A percentile compares a stretch with the other conserved stretches of the same genome.
Evolutionary conservation across 2,888 invertebrate genomes (phyloP).

Genomic region (Gordius sp.): DNA sequence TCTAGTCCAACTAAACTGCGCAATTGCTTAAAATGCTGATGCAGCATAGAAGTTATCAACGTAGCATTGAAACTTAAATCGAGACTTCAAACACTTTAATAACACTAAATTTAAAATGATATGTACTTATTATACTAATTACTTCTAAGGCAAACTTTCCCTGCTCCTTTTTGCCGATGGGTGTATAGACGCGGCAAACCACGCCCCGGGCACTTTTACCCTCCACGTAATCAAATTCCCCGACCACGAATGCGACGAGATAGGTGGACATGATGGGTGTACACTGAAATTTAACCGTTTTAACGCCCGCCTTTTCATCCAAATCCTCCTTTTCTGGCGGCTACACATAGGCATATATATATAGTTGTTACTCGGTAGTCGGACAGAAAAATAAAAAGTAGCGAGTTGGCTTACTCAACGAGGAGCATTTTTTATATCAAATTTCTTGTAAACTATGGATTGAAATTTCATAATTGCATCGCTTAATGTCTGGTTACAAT

Average conservation of each 20-base stretch:
- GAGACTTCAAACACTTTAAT: no score
- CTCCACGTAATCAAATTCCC: constrained; percentile 77
- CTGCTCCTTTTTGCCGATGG: constrained; percentile 65
- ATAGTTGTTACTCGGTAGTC: no score
- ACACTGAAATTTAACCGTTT: constrained; percentile 43
- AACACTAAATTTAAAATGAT: not conserved
- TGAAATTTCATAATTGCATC: no score
- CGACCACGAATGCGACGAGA: constrained; percentile 67
- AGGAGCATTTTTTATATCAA: no score
- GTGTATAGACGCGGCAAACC: constrained; percentile 35
- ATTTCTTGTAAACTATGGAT: no score
- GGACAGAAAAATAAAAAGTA: no score
- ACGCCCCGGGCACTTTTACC: constrained; percentile 53
- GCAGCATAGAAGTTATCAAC: no score
- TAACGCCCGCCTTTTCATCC: constrained; percentile 29
- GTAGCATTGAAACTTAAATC: not conserved
- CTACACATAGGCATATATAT: not conserved
- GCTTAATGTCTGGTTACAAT: no score
- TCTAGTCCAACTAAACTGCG: no score
- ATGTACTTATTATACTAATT: constrained; percentile 17
- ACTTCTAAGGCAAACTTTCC: constrained; percentile 70
- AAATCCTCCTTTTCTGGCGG: constrained; percentile 16
- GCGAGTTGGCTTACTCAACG: no score
- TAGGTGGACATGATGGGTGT: constrained; percentile 87
- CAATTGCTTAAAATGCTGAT: no score